Evolutionary conservation across 2,797 vertebrate genomes (phyloP).

Genomic region (Oreochromis mossambicus): DNA sequence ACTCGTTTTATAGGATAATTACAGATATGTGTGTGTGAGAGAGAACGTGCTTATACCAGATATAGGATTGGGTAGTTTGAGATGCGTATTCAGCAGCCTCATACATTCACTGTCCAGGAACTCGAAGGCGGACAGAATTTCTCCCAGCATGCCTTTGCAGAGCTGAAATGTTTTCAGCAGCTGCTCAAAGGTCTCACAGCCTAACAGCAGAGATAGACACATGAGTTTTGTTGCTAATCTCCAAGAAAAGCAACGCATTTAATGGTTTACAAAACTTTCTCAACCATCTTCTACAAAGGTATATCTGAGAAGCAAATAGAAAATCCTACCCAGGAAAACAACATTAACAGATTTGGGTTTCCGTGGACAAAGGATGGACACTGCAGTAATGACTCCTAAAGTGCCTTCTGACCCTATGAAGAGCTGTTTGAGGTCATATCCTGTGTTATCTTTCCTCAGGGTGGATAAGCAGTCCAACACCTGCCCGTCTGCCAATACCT

Average conservation of each 20-base stretch:
- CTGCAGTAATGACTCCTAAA: constrained; percentile 87
- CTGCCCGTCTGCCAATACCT: constrained; percentile 89
- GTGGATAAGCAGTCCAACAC: constrained; percentile 84
- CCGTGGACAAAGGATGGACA: constrained; percentile 89
- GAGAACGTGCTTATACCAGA: constrained; percentile 72
- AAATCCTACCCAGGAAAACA: constrained; percentile 85
- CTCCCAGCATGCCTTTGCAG: constrained; percentile 87
- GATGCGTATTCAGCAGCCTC: constrained; percentile 82
- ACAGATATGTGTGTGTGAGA: background rate
- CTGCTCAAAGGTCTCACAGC: constrained; percentile 84
- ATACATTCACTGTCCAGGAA: constrained; percentile 93
- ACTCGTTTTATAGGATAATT: background rate
- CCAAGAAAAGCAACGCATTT: background rate
- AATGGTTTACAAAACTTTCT: background rate
- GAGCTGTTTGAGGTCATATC: constrained; percentile 97
- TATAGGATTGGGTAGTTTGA: constrained; percentile 84
- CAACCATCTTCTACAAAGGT: background rate
- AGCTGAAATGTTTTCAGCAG: constrained; percentile 86
- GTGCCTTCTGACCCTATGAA: constrained; percentile 97
- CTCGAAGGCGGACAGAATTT: constrained; percentile 93
- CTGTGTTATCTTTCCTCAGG: constrained; percentile 93
- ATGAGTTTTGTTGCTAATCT: background rate
- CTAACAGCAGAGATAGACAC: constrained; percentile 53
- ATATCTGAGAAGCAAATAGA: background rate
- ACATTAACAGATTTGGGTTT: constrained; percentile 88